phyloP scores from a whole-genome alignment of 2,797 vertebrate genomes.

The Catharus ustulatus region DNA sequence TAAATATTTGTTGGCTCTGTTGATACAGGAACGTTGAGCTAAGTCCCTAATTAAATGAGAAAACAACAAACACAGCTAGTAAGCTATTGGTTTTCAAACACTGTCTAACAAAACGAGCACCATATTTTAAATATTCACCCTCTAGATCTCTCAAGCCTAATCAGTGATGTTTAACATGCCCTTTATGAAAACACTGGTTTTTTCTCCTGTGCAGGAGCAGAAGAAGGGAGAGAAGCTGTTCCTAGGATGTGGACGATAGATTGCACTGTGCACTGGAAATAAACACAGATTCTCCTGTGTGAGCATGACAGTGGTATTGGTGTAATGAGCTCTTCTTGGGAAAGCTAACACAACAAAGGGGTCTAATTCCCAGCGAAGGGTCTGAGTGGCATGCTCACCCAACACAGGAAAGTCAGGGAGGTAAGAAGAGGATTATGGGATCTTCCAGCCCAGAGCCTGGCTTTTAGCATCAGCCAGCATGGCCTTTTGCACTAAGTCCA shows the following conservation, averaged over 20 bases:
- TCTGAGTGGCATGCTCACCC: neutral
- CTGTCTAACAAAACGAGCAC: conserved; percentile 8
- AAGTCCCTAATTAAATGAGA: conserved; percentile 33
- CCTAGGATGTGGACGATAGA: neutral
- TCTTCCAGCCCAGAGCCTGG: neutral
- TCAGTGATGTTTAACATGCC: neutral
- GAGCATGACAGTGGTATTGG: neutral
- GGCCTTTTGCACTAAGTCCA: neutral
- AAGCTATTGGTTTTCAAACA: conserved; percentile 17
- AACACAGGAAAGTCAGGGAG: neutral
- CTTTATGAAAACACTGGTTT: neutral
- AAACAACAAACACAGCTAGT: conserved; percentile 35
- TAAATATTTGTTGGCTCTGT: conserved; percentile 16
- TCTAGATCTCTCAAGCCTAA: neutral
- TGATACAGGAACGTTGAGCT: neutral
- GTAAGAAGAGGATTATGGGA: neutral
- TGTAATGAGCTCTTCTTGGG: neutral
- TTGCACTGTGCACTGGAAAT: neutral
- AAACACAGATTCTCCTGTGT: neutral
- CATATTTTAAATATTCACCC: neutral
- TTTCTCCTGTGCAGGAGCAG: neutral
- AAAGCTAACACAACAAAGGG: neutral
- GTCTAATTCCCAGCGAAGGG: neutral
- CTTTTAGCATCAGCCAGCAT: neutral
- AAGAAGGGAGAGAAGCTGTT: neutral